Percentiles rank a stretch among this genome's conserved stretches.
phyloP scores from a whole-genome alignment of 1,140 invertebrate genomes.

The Phenacoccus solenopsis region DNA sequence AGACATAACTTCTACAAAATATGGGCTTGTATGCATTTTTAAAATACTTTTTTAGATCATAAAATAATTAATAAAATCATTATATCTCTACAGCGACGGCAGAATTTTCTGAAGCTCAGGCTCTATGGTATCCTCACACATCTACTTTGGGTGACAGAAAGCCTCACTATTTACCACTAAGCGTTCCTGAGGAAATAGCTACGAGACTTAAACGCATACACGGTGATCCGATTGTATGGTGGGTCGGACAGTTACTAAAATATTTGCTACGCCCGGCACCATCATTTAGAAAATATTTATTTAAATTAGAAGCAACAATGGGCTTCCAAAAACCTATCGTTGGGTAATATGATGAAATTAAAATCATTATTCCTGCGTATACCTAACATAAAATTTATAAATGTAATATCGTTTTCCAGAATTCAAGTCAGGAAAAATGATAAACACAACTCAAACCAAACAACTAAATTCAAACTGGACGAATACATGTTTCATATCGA shows the following conservation, averaged over 20 bases:
- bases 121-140: background rate
- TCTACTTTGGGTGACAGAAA: slow-evolving; percentile 42
- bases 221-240: slow-evolving; percentile 93
- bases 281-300: slow-evolving; percentile 55
- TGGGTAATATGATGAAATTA: too few species aligned
- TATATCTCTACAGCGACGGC: too few species aligned
- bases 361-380: too few species aligned
- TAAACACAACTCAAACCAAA: slow-evolving; percentile 96
- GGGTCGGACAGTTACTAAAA: slow-evolving; percentile 88
- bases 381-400: background rate
- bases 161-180: slow-evolving; percentile 79
- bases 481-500: slow-evolving; percentile 94
- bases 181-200: slow-evolving; percentile 82
- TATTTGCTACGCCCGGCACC: slow-evolving; percentile 77
- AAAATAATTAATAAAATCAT: too few species aligned
- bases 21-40: background rate
- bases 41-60: background rate
- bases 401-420: slow-evolving; percentile 42
- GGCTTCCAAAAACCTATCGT: slow-evolving; percentile 80
- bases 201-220: slow-evolving; percentile 67
- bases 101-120: too few species aligned
- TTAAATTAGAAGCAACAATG: slow-evolving; percentile 59
- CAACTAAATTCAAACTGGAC: slow-evolving; percentile 85
- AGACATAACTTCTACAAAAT: background rate
- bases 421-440: slow-evolving; percentile 93